These are phyloP conservation scores for Trachelipus rathkii DNA, from an alignment of 1,140 invertebrate genomes.

Conservation along the genomic window DNA sequence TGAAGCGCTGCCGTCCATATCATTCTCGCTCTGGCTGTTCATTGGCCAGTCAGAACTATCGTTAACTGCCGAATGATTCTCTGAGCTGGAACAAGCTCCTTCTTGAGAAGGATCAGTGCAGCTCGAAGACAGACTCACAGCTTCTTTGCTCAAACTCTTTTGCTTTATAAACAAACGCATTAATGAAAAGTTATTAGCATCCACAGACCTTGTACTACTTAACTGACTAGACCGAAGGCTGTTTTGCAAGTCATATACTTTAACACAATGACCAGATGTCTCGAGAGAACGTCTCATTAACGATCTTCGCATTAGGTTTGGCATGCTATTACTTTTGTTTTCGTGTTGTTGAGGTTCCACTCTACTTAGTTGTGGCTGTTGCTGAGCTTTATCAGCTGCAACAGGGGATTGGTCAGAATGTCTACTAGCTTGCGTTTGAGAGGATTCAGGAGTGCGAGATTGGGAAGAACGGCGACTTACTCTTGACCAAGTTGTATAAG, in stretches of 20 bases:
- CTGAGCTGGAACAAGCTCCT: slow-evolving; percentile 43
- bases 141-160: slow-evolving; percentile 71
- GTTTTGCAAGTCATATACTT: slow-evolving; percentile 62
- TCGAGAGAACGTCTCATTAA: slow-evolving; percentile 45
- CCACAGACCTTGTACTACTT: slow-evolving; percentile 33
- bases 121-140: slow-evolving; percentile 52
- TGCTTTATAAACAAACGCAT: slow-evolving; percentile 87
- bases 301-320: slow-evolving; percentile 58
- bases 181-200: slow-evolving; percentile 63
- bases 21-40: slow-evolving; percentile 47
- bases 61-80: slow-evolving; percentile 45
- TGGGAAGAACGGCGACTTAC: slow-evolving; percentile 38
- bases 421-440: slow-evolving; percentile 22
- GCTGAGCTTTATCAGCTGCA: not conserved
- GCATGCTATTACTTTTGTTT: slow-evolving; percentile 67
- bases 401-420: slow-evolving; percentile 18
- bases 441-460: slow-evolving; percentile 44
- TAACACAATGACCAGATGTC: slow-evolving; percentile 53
- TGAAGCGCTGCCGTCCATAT: slow-evolving; percentile 45
- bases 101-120: slow-evolving; percentile 46
- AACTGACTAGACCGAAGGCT: slow-evolving; percentile 49
- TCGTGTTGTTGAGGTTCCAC: slow-evolving; percentile 27
- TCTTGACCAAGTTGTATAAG: slow-evolving; percentile 46
- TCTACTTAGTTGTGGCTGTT: slow-evolving; percentile 14
- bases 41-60: slow-evolving; percentile 47